Percentiles rank a stretch among this genome's conserved stretches.
These are phyloP conservation scores for Pagrus major DNA, from an alignment of 2,113 vertebrate genomes.

Conservation along the genomic window DNA sequence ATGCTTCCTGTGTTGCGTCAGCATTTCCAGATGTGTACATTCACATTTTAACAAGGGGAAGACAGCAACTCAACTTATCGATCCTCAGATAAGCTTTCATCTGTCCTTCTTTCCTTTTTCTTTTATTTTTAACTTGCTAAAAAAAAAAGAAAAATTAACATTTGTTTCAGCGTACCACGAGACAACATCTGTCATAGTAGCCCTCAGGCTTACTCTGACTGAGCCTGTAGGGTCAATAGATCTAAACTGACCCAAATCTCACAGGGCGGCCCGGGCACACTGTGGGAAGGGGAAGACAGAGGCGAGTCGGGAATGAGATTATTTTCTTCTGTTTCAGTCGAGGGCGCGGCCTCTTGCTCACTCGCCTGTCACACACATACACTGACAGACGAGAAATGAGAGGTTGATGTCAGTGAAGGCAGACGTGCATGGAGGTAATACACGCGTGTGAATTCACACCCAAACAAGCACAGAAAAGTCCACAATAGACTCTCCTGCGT, in stretches of 20 bases:
- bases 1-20: background rate
- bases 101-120: background rate
- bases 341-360: slow-evolving; percentile 36
- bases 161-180: slow-evolving; percentile 40
- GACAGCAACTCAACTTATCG: background rate
- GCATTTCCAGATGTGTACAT: background rate
- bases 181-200: slow-evolving; percentile 76
- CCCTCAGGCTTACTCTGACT: slow-evolving; percentile 67
- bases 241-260: slow-evolving; percentile 80
- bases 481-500: background rate
- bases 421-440: slow-evolving; percentile 20
- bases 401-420: slow-evolving; percentile 25
- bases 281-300: slow-evolving; percentile 39
- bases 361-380: slow-evolving; percentile 41
- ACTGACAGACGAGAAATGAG: slow-evolving; percentile 54
- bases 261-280: slow-evolving; percentile 49
- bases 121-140: slow-evolving; percentile 9
- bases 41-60: background rate
- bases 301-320: slow-evolving; percentile 55
- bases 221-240: slow-evolving; percentile 74
- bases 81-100: slow-evolving; percentile 10
- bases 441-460: slow-evolving; percentile 7
- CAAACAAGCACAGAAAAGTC: background rate
- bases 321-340: slow-evolving; percentile 59
- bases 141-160: background rate